Evolutionary conservation across 2,113 vertebrate species (phyloP), one percentile per base, ranked within the genome.

Genomic region (Corydoras sp.): DNA sequence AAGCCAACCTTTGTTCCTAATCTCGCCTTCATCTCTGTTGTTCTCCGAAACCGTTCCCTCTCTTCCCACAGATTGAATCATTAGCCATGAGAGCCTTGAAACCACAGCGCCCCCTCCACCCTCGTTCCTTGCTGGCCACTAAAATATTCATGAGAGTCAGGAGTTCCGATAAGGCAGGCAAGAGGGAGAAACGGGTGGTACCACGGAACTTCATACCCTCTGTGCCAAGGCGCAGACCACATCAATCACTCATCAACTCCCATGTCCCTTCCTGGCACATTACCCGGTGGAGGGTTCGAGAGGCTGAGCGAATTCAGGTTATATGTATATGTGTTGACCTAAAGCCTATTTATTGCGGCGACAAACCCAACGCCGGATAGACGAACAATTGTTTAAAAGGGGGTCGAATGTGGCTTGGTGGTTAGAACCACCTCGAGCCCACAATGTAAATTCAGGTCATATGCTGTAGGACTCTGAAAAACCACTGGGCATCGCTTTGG

Each of bases 141-240:
- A 89, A 91, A 91, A 90, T 90, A 91, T 90, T 89, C 89, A 91
- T 90, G 84, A 90, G 86, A 90, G 88, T 89, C 86, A 89, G 88
- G 84, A 90, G 88, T 88, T 89, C 88, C 86, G 84, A 88, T 90
- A 89, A 89, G 83, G 83, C 81, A 78, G 81, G 81, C 81, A 84
- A 73, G 82, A 83, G 68, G 80, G 81, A 82, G 85, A 89, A 81
- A 68, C 50, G 32, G 35, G 49, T 82, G 84, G 81, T 79, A 76
- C 81, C 85, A 79, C 63, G 85, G 83, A 84, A 83, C 81, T 80
- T 81, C 85, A 78, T 65, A 80, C 86, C 85, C 82, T 50, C 84
- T 81, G 73, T 80, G 84, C 81, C 83, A 83, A 78, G 80, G 82
- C 73, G 80, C 83, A 84, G 86, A 81, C 82, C 83, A 90, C 85